phyloP scores from a whole-genome alignment of 2,113 vertebrate species.

The Gavialis gangeticus region DNA sequence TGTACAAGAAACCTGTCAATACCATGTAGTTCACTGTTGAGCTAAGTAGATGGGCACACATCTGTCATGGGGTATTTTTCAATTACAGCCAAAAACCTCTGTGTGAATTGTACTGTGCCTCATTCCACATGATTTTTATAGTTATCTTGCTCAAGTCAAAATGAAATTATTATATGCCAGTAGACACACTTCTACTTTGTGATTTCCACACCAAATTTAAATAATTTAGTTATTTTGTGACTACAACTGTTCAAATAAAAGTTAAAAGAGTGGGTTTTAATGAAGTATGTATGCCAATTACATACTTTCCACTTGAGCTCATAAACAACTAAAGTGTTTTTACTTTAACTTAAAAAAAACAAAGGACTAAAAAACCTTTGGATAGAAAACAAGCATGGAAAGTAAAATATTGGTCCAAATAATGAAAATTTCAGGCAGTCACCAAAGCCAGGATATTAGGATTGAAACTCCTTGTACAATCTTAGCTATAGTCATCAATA shows the following conservation, averaged over 20 bases:
- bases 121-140: background rate
- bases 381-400: background rate
- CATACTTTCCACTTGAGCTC: background rate
- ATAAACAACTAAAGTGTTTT: background rate
- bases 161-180: background rate
- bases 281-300: rapidly evolving
- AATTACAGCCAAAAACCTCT: background rate
- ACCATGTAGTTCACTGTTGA: background rate
- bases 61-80: background rate
- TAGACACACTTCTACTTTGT: background rate
- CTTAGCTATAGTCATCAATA: background rate
- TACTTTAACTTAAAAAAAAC: background rate
- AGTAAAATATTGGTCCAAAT: background rate
- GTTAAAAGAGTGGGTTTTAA: background rate
- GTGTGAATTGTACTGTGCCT: background rate
- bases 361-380: background rate
- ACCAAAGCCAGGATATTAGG: background rate
- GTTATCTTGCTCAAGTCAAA: background rate
- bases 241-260: background rate
- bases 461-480: background rate
- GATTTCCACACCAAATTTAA: background rate
- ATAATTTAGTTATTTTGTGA: background rate
- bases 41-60: background rate
- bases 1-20: background rate
- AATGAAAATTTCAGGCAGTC: background rate